These are phyloP conservation scores for Lacanobia oleracea DNA, from an alignment of 2,888 invertebrate genomes.

Conservation along the genomic window DNA sequence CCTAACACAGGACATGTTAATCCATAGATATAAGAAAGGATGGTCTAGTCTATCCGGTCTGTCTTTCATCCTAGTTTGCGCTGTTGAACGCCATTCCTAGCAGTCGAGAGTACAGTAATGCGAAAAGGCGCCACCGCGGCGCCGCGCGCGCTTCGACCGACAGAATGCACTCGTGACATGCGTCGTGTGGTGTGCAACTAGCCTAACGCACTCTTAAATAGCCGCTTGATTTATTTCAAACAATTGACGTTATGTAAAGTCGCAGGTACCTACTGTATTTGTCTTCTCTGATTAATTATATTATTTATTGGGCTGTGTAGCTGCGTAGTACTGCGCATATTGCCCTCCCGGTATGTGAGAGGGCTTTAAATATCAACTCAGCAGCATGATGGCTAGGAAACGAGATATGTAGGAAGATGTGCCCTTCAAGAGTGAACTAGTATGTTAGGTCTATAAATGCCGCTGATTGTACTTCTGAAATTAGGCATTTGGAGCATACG, in stretches of 20 bases:
- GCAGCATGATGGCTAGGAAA: neutral
- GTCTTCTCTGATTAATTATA: slow-evolving; percentile 48
- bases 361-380: neutral
- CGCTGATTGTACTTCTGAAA: neutral
- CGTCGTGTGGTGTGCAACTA: slow-evolving; percentile 59
- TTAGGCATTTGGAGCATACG: neutral
- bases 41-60: too few relatives aligned
- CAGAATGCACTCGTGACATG: slow-evolving; percentile 66
- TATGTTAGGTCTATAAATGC: neutral
- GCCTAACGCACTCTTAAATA: slow-evolving; percentile 61
- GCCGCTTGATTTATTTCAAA: slow-evolving; percentile 59
- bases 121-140: slow-evolving; percentile 80
- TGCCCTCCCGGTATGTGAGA: neutral
- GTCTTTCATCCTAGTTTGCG: too few relatives aligned
- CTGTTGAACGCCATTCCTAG: slow-evolving; percentile 42
- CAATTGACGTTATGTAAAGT: slow-evolving; percentile 58
- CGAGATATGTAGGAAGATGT: neutral
- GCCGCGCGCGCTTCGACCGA: slow-evolving; percentile 72
- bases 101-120: slow-evolving; percentile 74
- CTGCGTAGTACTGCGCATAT: neutral
- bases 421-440: neutral
- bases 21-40: too few relatives aligned
- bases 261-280: slow-evolving; percentile 35
- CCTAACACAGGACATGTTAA: too few relatives aligned
- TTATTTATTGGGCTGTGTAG: slow-evolving; percentile 12